Conservation (phyloP, 1,140 invertebrate genomes). For the Cotesia chilonis region DNA sequence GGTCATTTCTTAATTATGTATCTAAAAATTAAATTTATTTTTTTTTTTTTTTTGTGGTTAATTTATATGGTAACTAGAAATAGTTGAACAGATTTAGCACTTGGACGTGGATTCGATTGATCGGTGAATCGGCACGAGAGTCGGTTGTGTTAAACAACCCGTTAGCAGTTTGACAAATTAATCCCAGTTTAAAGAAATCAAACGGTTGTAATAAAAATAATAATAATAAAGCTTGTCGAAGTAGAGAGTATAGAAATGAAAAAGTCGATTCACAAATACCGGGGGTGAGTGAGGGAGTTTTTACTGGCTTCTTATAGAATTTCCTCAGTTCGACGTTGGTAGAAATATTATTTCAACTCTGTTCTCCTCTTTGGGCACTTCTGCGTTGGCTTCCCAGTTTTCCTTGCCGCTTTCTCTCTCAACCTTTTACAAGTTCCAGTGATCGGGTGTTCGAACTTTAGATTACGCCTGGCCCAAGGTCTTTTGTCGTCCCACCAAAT, state of each 20-base stretch:
- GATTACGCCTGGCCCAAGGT: conserved; percentile 40
- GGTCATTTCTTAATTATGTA: too few relatives aligned
- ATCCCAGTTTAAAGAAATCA: neutral
- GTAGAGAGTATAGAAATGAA: neutral
- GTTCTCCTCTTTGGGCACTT: neutral
- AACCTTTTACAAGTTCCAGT: conserved; percentile 34
- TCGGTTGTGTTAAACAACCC: too few relatives aligned
- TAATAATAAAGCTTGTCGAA: neutral
- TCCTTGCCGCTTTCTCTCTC: conserved; percentile 11
- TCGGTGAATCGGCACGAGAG: too few relatives aligned
- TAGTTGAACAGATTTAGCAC: too few relatives aligned
- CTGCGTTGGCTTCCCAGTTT: neutral
- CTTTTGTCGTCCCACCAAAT: conserved; percentile 36
- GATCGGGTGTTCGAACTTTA: conserved; percentile 42
- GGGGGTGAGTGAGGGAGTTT: neutral
- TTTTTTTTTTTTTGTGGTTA: too few relatives aligned
- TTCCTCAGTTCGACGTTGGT: conserved; percentile 15
- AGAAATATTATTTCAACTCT: conserved; percentile 42
- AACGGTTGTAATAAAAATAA: neutral
- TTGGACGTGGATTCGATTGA: too few relatives aligned
- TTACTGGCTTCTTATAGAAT: conserved; percentile 23
- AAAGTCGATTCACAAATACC: neutral
- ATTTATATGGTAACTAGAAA: too few relatives aligned
- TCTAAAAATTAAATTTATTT: too few relatives aligned
- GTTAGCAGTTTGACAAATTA: too few relatives aligned